Conservation (phyloP, 2,113 vertebrate genomes). For the Chionodraco myersi region DNA sequence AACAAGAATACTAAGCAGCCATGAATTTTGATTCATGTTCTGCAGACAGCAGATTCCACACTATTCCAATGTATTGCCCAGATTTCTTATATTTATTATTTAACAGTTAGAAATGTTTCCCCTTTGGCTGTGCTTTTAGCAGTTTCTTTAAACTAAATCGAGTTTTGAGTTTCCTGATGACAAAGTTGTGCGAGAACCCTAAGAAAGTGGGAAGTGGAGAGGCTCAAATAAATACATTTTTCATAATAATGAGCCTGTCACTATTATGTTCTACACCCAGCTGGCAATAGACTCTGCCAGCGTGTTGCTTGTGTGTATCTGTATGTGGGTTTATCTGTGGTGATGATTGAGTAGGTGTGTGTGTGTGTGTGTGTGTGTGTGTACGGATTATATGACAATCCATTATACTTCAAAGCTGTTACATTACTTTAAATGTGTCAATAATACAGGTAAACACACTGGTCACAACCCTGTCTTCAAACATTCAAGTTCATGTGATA, state of each 20-base stretch:
- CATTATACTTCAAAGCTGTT: neutral
- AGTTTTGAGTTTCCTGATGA: slow-evolving; percentile 13
- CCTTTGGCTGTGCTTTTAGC: neutral
- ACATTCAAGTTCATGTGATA: neutral
- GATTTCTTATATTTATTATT: neutral
- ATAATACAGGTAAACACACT: neutral
- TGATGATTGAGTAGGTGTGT: neutral
- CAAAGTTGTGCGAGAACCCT: slow-evolving; percentile 16
- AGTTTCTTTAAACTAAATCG: neutral
- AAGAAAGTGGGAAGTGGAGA: neutral
- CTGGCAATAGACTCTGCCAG: slow-evolving; percentile 34
- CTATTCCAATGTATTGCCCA: neutral
- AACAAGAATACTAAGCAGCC: slow-evolving; percentile 50
- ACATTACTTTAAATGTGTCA: neutral
- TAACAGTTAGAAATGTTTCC: neutral
- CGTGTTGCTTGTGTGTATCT: slow-evolving; percentile 6
- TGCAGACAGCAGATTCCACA: slow-evolving; percentile 2
- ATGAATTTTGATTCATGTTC: slow-evolving; percentile 36
- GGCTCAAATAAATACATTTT: slow-evolving; percentile 26
- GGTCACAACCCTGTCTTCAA: neutral
- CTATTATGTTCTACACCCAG: slow-evolving; percentile 38
- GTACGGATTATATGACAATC: neutral
- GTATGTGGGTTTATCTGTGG: neutral
- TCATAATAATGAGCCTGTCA: slow-evolving; percentile 43
- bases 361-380: neutral